Base-by-base conservation (phyloP, 2,888 invertebrate genomes). In the Andrena hattorfiana region DNA sequence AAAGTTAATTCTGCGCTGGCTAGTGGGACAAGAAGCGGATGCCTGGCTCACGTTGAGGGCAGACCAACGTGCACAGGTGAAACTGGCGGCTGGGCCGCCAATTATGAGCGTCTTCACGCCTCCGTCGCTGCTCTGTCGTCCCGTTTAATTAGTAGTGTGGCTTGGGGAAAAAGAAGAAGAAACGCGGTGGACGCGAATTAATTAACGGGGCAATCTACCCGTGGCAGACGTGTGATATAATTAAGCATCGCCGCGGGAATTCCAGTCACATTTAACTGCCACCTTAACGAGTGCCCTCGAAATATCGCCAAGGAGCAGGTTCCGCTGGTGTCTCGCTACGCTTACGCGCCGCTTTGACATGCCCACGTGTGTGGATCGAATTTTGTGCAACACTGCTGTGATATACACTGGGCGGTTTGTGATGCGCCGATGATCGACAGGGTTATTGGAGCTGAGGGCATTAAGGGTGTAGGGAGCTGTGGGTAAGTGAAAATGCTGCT, bases 171-270 rank as follows among this genome's bases (percentile, higher is more conserved):
- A 63, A 70, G 74, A 48, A 42, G 66, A 68, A 74, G 73, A 73
- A 70, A 76, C 59, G 56, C 26, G 59, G 60, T 63, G 67, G 69
- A 75, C 71, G 66, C 69, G 66, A 78, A 86, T 84, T 87, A 86
- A 86, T 86, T 87, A 85, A 87, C 85, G 79, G 56, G 62, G 56
- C 64, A 51, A 35, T 32, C 66, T 49, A 26, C 60, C 49, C 60
- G 42, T 49, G 28, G 32, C 28, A 35, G 54, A 2, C 49, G 63
- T 42, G 66, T 23, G 59, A 75, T 56, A 56, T 72, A 80, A 86
- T 76, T 77, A 66, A 80, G 51, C 7, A 60, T 68, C 62, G 54
- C 20, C 23, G 30, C 59, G 49, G 68, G 63, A 76, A 76, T 69
- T 73, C 28, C 51, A 60, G 28, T 63, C 56, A 66, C 48, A 59